Conservation (phyloP, 2,113 vertebrate species). For the Rutilus rutilus region DNA sequence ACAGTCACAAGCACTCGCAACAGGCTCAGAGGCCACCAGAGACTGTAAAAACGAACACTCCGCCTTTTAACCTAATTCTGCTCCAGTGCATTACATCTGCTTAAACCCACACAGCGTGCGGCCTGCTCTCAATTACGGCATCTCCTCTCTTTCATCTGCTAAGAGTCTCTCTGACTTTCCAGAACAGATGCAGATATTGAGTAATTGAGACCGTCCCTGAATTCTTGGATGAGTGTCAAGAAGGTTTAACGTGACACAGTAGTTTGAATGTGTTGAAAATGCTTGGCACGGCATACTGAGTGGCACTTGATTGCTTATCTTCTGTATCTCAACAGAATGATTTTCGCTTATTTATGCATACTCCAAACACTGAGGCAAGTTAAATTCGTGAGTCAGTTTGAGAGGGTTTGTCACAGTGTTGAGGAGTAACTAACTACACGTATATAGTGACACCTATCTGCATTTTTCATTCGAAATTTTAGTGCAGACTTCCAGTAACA, state of each 20-base stretch:
- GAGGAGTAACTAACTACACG: not conserved
- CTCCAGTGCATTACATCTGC: conserved; percentile 38
- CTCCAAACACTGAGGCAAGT: conserved; percentile 11
- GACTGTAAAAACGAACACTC: conserved; percentile 25
- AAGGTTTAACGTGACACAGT: conserved; percentile 44
- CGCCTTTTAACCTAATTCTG: conserved; percentile 46
- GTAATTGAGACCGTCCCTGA: conserved; percentile 51
- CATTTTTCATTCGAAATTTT: not conserved
- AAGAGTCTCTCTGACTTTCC: conserved; percentile 36
- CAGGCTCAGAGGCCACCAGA: conserved; percentile 35
- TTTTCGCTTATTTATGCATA: conserved; percentile 18
- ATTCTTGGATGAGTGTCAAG: conserved; percentile 52
- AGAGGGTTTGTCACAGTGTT: not conserved
- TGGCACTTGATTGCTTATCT: conserved; percentile 24
- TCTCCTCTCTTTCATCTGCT: conserved; percentile 51
- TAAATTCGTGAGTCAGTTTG: not conserved
- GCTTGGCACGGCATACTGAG: conserved; percentile 26
- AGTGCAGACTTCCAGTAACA: not conserved
- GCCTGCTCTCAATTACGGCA: conserved; percentile 46
- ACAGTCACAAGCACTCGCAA: not conserved
- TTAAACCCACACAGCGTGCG: conserved; percentile 19
- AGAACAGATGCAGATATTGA: conserved; percentile 52
- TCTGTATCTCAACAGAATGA: not conserved
- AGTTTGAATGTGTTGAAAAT: conserved; percentile 46
- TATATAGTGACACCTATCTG: not conserved